These are phyloP conservation scores for Bursaphelenchus mucronatus DNA, from an alignment of 1,140 invertebrate species.

Conservation along the genomic window DNA sequence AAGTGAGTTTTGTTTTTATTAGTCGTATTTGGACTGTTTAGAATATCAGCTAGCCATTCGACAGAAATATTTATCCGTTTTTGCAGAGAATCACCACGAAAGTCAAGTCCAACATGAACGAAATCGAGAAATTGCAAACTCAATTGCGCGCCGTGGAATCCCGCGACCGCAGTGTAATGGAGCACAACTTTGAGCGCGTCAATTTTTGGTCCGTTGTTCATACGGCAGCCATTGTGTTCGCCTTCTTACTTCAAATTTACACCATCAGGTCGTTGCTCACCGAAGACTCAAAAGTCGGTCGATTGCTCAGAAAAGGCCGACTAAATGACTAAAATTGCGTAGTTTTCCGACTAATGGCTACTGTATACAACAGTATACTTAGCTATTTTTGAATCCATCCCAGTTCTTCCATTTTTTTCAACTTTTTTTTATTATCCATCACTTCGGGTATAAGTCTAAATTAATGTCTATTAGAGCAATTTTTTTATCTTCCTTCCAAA, in stretches of 20 bases:
- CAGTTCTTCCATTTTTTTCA: background rate
- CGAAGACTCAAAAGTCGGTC: slow-evolving; percentile 57
- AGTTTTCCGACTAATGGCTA: background rate
- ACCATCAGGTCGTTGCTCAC: slow-evolving; percentile 63
- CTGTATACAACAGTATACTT: background rate
- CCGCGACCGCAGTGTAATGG: slow-evolving; percentile 60
- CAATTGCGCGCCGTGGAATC: slow-evolving; percentile 61
- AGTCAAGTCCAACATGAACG: slow-evolving; percentile 62
- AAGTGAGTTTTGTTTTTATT: slow-evolving; percentile 15
- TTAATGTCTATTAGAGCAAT: too few species aligned
- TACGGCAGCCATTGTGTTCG: slow-evolving; percentile 61
- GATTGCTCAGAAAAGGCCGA: slow-evolving; percentile 37
- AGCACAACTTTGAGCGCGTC: slow-evolving; percentile 62
- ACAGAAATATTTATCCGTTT: slow-evolving; percentile 14
- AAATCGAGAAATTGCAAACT: slow-evolving; percentile 61
- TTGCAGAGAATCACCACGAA: slow-evolving; percentile 61
- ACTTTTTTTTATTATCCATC: background rate
- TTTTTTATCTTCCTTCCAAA: background rate
- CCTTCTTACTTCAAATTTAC: slow-evolving; percentile 61
- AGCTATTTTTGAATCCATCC: background rate
- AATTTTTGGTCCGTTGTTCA: slow-evolving; percentile 62
- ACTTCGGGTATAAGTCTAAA: background rate
- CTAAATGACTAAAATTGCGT: slow-evolving; percentile 19
- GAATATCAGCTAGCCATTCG: background rate
- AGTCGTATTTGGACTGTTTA: slow-evolving; percentile 16